Evolutionary conservation across 1,140 invertebrate genomes (phyloP).

Genomic region (Philopotamus ludificatus): DNA sequence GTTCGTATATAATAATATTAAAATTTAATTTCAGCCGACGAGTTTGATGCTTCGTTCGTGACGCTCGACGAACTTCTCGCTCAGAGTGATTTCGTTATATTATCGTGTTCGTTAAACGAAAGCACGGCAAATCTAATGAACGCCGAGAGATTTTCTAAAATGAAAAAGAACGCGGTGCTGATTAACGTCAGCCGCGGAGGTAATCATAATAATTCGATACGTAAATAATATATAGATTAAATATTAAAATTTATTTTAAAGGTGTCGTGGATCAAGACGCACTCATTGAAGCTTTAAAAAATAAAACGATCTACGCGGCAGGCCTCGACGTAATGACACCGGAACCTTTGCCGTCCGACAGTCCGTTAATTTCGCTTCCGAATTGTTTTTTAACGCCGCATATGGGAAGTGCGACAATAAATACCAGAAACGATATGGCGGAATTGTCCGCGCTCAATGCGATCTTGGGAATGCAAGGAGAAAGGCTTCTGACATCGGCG

Average conservation of each 20-base stretch:
- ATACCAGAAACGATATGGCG: constrained; percentile 79
- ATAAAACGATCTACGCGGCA: constrained; percentile 74
- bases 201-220: constrained; percentile 38
- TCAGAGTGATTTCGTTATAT: constrained; percentile 76
- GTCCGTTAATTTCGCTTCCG: constrained; percentile 71
- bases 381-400: constrained; percentile 85
- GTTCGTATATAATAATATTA: constrained; percentile 10
- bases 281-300: constrained; percentile 69
- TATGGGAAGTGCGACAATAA: constrained; percentile 79
- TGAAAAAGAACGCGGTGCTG: constrained; percentile 77
- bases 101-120: constrained; percentile 66
- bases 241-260: constrained; percentile 43
- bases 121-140: constrained; percentile 75
- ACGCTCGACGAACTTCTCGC: constrained; percentile 67
- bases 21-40: constrained; percentile 52
- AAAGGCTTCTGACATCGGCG: constrained; percentile 60
- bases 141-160: constrained; percentile 66
- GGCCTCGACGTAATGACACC: constrained; percentile 89
- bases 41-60: constrained; percentile 67
- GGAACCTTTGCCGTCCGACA: constrained; percentile 78
- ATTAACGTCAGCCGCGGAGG: constrained; percentile 79
- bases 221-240: constrained; percentile 24
- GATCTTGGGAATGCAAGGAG: constrained; percentile 66
- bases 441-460: constrained; percentile 77
- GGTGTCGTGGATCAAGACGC: constrained; percentile 73